These are phyloP conservation scores for Eupithecia inturbata DNA, from an alignment of 2,888 invertebrate genomes.

Conservation along the genomic window DNA sequence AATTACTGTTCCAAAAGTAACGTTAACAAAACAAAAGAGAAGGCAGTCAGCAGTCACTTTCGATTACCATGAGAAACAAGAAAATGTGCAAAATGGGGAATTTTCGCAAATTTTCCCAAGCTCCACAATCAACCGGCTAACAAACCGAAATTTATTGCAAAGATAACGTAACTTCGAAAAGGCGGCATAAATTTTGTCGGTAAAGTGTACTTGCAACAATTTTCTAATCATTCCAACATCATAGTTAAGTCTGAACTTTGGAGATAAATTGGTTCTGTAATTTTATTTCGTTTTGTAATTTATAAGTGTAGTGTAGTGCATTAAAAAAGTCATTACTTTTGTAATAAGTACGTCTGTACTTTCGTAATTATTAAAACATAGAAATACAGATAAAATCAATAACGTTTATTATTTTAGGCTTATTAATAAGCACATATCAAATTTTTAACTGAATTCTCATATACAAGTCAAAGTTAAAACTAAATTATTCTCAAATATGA, in stretches of 20 bases:
- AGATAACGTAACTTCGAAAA: constrained; percentile 75
- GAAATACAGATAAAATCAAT: too few species aligned
- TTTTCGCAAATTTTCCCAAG: constrained; percentile 46
- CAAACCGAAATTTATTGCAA: constrained; percentile 75
- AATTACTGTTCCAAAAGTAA: constrained; percentile 54
- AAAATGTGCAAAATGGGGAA: constrained; percentile 53
- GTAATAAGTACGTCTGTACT: too few species aligned
- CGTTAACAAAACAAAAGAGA: constrained; percentile 48
- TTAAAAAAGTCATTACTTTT: too few species aligned
- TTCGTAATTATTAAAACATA: too few species aligned
- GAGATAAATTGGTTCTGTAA: background rate
- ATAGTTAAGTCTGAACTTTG: constrained; percentile 11
- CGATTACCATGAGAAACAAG: constrained; percentile 62
- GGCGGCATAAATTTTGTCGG: constrained; percentile 70
- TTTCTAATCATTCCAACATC: constrained; percentile 27
- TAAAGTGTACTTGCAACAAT: constrained; percentile 48
- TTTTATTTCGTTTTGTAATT: background rate
- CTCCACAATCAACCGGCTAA: constrained; percentile 56
- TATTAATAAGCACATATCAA: background rate
- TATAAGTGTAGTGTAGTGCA: background rate
- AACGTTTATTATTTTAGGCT: background rate
- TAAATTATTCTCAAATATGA: background rate
- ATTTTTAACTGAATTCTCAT: background rate
- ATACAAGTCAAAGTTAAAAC: background rate
- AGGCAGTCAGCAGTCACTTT: constrained; percentile 57